phyloP scores from a whole-genome alignment of 2,888 invertebrate species.

The Pegoplata infirma region DNA sequence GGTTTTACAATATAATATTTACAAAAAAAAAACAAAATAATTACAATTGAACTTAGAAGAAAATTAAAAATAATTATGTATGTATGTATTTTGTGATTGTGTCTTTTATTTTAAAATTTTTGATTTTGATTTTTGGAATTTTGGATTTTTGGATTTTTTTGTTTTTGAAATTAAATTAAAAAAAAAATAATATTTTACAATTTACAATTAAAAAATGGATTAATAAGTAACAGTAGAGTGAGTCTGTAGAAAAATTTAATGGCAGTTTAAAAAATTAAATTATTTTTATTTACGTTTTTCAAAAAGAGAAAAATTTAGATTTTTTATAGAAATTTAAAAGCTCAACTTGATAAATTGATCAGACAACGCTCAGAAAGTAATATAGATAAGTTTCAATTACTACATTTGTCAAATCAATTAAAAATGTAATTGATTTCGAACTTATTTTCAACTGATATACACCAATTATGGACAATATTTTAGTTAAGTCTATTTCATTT shows the following conservation, averaged over 20 bases:
- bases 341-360: no score
- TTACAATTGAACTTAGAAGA: neutral
- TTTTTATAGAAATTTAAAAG: no score
- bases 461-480: no score
- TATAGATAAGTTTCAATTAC: no score
- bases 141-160: constrained; percentile 44
- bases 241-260: neutral
- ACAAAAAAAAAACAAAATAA: constrained; percentile 2
- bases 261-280: no score
- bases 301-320: no score
- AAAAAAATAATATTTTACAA: constrained; percentile 1
- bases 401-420: no score
- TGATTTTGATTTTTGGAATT: neutral
- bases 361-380: no score
- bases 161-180: neutral
- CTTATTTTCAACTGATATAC: no score
- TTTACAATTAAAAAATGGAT: neutral
- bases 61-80: neutral
- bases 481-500: no score
- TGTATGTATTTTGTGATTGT: neutral
- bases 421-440: no score
- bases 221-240: neutral
- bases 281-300: no score
- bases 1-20: constrained; percentile 40
- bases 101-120: constrained; percentile 11